Evolutionary conservation across 2,113 vertebrate genomes (phyloP), one percentile per base, ranked within the genome.

Genomic region (Clarias batrachus): DNA sequence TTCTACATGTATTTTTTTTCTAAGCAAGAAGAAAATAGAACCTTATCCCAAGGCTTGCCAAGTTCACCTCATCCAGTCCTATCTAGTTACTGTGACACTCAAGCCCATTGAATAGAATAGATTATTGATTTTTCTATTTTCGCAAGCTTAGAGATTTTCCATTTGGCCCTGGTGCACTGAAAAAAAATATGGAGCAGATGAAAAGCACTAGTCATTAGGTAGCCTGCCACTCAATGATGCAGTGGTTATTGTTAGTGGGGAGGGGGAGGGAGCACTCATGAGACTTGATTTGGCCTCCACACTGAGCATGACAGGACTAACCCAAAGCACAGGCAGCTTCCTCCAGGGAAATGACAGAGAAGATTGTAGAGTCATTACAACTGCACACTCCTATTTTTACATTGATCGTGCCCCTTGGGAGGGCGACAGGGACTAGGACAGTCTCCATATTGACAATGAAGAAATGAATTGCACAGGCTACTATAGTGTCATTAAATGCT

Each of bases 81-180:
- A 91, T 94, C 93, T 93, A 87, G 91, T 95, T 95, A 93, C 90
- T 78, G 87, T 92, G 93, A 94, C 93, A 94, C 92, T 92, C 85
- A 80, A 91, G 92, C 91, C 92, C 92, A 94, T 95, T 94, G 94
- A 94, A 94, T 93, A 92, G 91, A 95, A 95, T 94, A 94, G 94
- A 95, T 95, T 95, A 95, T 96, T 94, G 94, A 95, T 95, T 95
- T 94, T 92, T 86, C 92, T 93, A 91, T 95, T 92, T 92, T 92
- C 87, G 84, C 89, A 90, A 85, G 89, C 92, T 89, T 91, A 91
- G 91, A 93, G 94, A 92, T 93, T 94, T 93, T 94, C 93, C 91
- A 92, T 92, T 92, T 92, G 92, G 85, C 89, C 86, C 91, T 70
- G 70, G 85, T 89, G 90, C 89, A 83, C 88, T 87, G 87, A 90